Evolutionary conservation across 2,797 vertebrate genomes (phyloP).

Genomic region (Lophotriccus pileatus): DNA sequence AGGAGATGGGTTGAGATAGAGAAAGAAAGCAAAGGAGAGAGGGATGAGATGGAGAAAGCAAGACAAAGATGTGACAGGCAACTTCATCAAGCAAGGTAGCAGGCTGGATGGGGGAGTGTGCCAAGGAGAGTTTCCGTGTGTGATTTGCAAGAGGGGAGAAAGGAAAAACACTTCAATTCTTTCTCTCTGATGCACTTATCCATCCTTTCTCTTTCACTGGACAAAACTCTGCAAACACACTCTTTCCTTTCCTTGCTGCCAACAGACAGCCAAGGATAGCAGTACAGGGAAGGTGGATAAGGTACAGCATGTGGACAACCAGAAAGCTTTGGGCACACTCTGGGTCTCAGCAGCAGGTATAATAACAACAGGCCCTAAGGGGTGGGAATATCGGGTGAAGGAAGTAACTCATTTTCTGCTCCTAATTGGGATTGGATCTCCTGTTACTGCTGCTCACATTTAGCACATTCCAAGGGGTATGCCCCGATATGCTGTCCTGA

Average conservation of each 20-base stretch:
- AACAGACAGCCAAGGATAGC: background rate
- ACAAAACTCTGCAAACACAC: background rate
- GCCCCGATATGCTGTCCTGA: background rate
- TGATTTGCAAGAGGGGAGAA: background rate
- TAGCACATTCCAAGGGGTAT: background rate
- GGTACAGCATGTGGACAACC: background rate
- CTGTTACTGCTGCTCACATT: background rate
- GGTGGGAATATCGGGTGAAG: background rate
- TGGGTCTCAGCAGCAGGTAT: background rate
- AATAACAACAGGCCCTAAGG: background rate
- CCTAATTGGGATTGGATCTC: background rate
- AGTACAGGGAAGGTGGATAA: background rate
- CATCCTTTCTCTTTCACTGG: background rate
- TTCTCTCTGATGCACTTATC: background rate
- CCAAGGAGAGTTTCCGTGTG: background rate
- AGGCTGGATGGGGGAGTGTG: background rate
- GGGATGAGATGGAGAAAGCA: background rate
- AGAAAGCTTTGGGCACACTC: background rate
- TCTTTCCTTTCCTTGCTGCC: background rate
- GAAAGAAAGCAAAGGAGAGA: background rate
- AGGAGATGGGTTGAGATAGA: background rate
- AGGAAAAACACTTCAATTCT: background rate
- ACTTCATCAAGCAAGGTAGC: background rate
- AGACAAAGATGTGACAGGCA: background rate
- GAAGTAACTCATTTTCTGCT: background rate